Evolutionary conservation across 1,140 invertebrate genomes (phyloP).

Genomic region (Pantala flavescens): DNA sequence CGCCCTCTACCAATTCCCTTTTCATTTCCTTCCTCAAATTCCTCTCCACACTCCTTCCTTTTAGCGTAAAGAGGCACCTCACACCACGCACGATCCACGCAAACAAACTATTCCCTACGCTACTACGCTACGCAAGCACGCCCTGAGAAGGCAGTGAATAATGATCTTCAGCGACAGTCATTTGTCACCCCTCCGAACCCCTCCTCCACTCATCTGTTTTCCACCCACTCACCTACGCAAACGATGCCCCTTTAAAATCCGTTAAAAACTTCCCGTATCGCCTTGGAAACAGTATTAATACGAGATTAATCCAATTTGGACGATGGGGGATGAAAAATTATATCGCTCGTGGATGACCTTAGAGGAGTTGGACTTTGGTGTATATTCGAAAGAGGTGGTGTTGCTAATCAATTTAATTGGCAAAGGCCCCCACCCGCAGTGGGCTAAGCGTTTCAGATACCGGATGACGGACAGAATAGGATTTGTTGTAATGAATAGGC

Average conservation of each 20-base stretch:
- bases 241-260: not conserved
- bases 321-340: not conserved
- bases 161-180: not conserved
- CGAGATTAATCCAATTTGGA: not conserved
- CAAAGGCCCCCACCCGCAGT: too few species aligned
- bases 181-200: not conserved
- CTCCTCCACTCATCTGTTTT: not conserved
- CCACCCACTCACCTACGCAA: not conserved
- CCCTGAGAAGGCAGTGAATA: not conserved
- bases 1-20: too few species aligned
- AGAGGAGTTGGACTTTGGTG: too few species aligned
- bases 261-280: not conserved
- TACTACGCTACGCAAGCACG: not conserved
- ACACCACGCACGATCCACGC: not conserved
- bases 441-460: too few species aligned
- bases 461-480: too few species aligned
- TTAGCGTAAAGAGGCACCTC: not conserved
- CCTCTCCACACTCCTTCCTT: too few species aligned
- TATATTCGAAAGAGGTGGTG: too few species aligned
- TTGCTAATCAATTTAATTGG: too few species aligned
- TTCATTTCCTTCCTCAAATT: too few species aligned
- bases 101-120: not conserved
- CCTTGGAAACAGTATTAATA: conserved; percentile 6
- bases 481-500: too few species aligned
- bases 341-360: too few species aligned